These are phyloP conservation scores for Micrastur ruficollis DNA, from an alignment of 2,797 vertebrate genomes.

Conservation along the genomic window DNA sequence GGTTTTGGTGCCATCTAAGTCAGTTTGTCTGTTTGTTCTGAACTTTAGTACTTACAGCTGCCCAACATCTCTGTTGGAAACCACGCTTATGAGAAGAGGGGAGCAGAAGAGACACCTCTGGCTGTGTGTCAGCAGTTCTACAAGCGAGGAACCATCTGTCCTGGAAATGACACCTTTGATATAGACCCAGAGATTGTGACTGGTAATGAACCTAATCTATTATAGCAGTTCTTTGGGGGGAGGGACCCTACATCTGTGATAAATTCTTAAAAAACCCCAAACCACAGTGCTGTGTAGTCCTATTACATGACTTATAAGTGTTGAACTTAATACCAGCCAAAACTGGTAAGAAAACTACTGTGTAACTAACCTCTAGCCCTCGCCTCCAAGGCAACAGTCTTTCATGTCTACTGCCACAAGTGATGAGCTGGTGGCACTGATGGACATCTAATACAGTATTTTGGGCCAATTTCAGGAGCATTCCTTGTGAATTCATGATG, in stretches of 20 bases:
- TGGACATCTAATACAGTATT: background rate
- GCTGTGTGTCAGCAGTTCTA: conserved; percentile 88
- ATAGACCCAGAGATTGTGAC: conserved; percentile 87
- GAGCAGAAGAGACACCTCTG: conserved; percentile 75
- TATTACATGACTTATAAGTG: background rate
- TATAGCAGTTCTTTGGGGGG: background rate
- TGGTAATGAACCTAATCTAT: conserved; percentile 75
- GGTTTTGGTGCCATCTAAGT: background rate
- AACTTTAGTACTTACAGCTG: conserved; percentile 82
- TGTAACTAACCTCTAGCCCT: background rate
- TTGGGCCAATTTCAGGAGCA: background rate
- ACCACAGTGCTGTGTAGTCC: background rate
- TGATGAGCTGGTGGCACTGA: background rate
- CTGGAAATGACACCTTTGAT: conserved; percentile 88
- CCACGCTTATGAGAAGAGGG: conserved; percentile 83
- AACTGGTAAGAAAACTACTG: background rate
- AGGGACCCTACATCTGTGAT: background rate
- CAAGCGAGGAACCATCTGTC: conserved; percentile 82
- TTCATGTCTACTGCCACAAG: background rate
- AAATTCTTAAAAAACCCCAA: background rate
- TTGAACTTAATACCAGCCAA: background rate
- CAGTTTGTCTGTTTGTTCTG: conserved; percentile 3
- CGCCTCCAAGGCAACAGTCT: background rate
- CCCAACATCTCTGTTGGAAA: conserved; percentile 86
- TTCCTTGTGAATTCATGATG: background rate